A percentile compares a stretch with the other conserved stretches of the same genome.
Conservation (phyloP, 1,140 invertebrate genomes). For the Philotrypesis tridentata region DNA sequence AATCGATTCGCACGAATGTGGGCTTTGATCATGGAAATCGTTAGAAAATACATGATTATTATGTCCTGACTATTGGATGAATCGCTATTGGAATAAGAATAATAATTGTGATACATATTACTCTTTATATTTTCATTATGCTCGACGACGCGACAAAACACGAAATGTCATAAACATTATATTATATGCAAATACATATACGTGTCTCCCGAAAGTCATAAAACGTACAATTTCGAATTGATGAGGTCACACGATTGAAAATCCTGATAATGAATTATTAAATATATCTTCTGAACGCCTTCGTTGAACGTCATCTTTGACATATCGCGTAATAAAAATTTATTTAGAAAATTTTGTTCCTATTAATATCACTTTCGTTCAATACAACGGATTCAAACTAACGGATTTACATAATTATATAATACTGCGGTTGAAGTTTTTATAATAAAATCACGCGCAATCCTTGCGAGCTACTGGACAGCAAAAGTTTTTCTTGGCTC, state of each 20-base stretch:
- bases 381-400: too few species aligned
- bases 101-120: background rate
- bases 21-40: background rate
- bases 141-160: slow-evolving; percentile 2
- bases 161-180: slow-evolving; percentile 5
- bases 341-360: too few species aligned
- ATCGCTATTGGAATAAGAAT: background rate
- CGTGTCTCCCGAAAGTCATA: background rate
- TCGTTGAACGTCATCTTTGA: background rate
- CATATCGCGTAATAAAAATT: too few species aligned
- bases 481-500: background rate
- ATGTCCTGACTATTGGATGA: background rate
- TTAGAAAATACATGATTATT: slow-evolving; percentile 4
- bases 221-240: background rate
- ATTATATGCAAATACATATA: background rate
- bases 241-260: background rate
- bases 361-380: too few species aligned
- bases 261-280: background rate
- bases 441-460: background rate
- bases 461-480: background rate
- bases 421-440: too few species aligned
- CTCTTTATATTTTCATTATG: background rate
- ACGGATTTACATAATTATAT: too few species aligned
- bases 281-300: background rate
- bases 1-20: background rate